Percentiles rank a stretch among this genome's conserved stretches.
These are phyloP conservation scores for Xyrauchen texanus DNA, from an alignment of 2,113 vertebrate species.

Conservation along the genomic window DNA sequence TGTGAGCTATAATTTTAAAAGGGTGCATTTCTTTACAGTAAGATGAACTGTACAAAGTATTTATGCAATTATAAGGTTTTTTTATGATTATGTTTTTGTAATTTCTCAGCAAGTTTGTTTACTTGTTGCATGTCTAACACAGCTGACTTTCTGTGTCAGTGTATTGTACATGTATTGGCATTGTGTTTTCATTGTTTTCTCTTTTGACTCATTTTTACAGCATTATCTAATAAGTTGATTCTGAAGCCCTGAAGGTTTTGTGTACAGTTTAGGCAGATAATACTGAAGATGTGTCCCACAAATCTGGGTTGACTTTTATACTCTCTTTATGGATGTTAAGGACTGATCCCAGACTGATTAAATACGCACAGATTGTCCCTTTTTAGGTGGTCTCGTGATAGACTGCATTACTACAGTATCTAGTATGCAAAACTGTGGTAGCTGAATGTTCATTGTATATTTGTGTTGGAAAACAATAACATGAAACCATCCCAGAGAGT, in stretches of 20 bases:
- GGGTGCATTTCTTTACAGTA: constrained; percentile 81
- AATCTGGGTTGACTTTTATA: constrained; percentile 86
- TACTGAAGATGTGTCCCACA: constrained; percentile 27
- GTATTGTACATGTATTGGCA: constrained; percentile 90
- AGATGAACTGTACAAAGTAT: constrained; percentile 98
- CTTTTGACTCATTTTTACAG: constrained; percentile 42
- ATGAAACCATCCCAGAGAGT: constrained; percentile 76
- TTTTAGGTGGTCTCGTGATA: constrained; percentile 90
- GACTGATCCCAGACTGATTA: constrained; percentile 64
- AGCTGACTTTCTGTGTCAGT: constrained; percentile 83
- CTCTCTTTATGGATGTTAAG: constrained; percentile 72
- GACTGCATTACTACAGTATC: constrained; percentile 89
- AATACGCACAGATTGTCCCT: constrained; percentile 62
- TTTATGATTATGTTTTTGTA: constrained; percentile 73
- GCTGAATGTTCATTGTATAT: constrained; percentile 98
- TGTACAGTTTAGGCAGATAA: constrained; percentile 86
- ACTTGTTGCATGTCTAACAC: constrained; percentile 99
- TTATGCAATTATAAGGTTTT: constrained; percentile 96
- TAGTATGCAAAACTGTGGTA: constrained; percentile 95
- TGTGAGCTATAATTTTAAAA: constrained; percentile 85
- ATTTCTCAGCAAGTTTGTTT: constrained; percentile 96
- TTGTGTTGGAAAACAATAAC: constrained; percentile 89
- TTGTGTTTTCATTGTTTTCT: constrained; percentile 70
- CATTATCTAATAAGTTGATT: constrained; percentile 79
- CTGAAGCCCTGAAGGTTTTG: constrained; percentile 79